Percentiles rank a stretch among this genome's conserved stretches.
Evolutionary conservation across 30 jellyfish, hydroid and myxozoan species (phyloP).

Genomic region (Rhopilema esculentum): DNA sequence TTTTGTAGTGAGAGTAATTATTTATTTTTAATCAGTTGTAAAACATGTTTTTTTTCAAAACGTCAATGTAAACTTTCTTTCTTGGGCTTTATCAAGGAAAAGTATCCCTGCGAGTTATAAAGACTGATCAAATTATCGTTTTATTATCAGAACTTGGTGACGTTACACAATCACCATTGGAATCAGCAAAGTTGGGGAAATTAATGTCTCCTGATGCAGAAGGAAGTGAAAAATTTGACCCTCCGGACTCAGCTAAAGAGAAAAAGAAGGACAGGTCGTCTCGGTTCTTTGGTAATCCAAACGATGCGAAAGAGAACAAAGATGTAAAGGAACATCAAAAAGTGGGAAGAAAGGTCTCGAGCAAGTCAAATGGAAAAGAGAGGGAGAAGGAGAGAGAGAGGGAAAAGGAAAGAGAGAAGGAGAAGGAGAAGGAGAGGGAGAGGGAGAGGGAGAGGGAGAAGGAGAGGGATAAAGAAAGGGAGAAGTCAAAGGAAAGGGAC

Average conservation of each 20-base stretch:
- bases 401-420: slow-evolving; percentile 88
- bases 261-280: slow-evolving; percentile 64
- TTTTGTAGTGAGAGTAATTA: too few species aligned
- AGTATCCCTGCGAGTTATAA: too few species aligned
- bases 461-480: slow-evolving; percentile 24
- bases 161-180: slow-evolving; percentile 46
- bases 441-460: slow-evolving; percentile 80
- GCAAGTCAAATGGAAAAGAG: slow-evolving; percentile 56
- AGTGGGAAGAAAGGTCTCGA: slow-evolving; percentile 55
- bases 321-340: slow-evolving; percentile 66
- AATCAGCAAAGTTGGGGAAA: slow-evolving; percentile 51
- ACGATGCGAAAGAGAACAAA: slow-evolving; percentile 28
- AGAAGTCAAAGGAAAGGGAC: slow-evolving; percentile 43
- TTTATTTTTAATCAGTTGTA: too few species aligned
- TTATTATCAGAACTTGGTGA: slow-evolving; percentile 64
- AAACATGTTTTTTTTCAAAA: too few species aligned
- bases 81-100: too few species aligned
- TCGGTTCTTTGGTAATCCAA: slow-evolving; percentile 55
- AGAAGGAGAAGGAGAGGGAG: slow-evolving; percentile 40
- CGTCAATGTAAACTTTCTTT: too few species aligned
- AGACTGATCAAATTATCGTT: too few species aligned
- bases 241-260: slow-evolving; percentile 41
- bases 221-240: slow-evolving; percentile 11
- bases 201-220: slow-evolving; percentile 51
- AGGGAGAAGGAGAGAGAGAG: slow-evolving; percentile 13